Percentiles rank a stretch among this genome's conserved stretches.
Conservation (phyloP, 2,888 invertebrate species). For the Zygogramma bicolorata region DNA sequence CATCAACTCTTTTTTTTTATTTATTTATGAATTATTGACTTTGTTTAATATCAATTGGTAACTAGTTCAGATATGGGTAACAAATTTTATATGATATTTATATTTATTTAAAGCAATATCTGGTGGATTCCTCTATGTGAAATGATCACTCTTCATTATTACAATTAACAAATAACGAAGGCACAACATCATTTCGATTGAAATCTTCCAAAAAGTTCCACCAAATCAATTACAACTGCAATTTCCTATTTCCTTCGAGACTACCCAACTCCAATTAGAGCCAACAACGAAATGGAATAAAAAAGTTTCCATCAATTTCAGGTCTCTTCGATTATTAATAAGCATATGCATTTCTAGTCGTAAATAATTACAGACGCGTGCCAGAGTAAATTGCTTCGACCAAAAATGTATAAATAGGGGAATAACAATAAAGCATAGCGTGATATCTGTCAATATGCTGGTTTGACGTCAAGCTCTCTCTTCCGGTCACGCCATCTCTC, state of each 20-base stretch:
- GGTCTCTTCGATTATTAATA: not conserved
- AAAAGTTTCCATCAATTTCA: not conserved
- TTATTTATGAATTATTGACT: too few species aligned
- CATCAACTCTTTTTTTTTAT: too few species aligned
- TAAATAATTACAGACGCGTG: conserved; percentile 5
- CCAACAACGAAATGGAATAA: not conserved
- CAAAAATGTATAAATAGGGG: conserved; percentile 40
- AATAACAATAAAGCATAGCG: conserved; percentile 43
- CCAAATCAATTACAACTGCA: not conserved
- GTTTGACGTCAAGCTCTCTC: conserved; percentile 48
- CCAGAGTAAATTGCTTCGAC: conserved; percentile 29
- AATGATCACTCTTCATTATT: too few species aligned
- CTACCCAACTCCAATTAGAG: not conserved
- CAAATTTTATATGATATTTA: too few species aligned
- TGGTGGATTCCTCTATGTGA: too few species aligned
- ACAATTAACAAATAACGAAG: too few species aligned
- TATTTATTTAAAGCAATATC: too few species aligned
- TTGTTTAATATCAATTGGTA: too few species aligned
- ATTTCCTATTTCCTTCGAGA: not conserved
- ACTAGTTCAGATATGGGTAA: too few species aligned
- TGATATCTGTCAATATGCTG: conserved; percentile 52
- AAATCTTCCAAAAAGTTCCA: too few species aligned
- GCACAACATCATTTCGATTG: too few species aligned
- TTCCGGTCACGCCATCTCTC: conserved; percentile 48
- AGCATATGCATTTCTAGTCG: conserved; percentile 8